phyloP scores from a whole-genome alignment of 2,888 invertebrate species.

The Drosophila subquinaria region DNA sequence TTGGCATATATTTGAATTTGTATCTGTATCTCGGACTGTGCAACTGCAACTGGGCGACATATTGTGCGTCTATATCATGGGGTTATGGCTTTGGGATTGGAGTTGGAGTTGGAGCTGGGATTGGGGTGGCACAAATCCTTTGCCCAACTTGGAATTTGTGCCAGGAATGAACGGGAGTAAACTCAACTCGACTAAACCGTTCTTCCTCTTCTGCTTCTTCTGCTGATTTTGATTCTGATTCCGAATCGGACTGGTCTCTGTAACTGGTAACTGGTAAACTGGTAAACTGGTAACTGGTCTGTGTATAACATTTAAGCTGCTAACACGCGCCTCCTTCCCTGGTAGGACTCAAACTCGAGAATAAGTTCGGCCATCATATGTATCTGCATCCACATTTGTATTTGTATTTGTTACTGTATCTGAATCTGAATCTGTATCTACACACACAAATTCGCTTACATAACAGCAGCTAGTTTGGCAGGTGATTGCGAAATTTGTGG shows the following conservation, averaged over 20 bases:
- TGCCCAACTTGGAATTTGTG: conserved; percentile 76
- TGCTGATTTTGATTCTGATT: conserved; percentile 6
- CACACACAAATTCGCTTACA: conserved; percentile 12
- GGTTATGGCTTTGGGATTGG: conserved; percentile 36
- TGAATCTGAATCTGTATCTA: conserved; percentile 20
- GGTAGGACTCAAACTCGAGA: conserved; percentile 37
- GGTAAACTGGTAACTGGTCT: conserved; percentile 27
- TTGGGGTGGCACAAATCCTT: conserved; percentile 65
- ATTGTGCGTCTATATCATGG: conserved; percentile 57
- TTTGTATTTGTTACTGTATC: conserved; percentile 18
- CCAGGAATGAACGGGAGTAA: conserved; percentile 55
- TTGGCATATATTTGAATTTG: conserved; percentile 80
- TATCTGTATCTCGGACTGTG: conserved; percentile 54
- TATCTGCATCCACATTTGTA: conserved; percentile 23
- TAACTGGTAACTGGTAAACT: neutral
- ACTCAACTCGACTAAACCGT: conserved; percentile 33
- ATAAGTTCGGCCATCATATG: conserved; percentile 46
- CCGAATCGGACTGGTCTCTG: conserved; percentile 3
- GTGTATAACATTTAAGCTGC: conserved; percentile 84
- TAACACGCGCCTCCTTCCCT: conserved; percentile 39
- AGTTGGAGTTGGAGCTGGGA: conserved; percentile 6
- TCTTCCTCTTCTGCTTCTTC: conserved; percentile 7
- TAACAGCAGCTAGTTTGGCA: conserved; percentile 50
- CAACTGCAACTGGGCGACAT: conserved; percentile 39
- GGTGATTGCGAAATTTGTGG: conserved; percentile 58